A percentile compares a stretch with the other conserved stretches of the same genome.
These are phyloP conservation scores for Latheticus oryzae DNA, from an alignment of 2,888 invertebrate genomes.

Conservation along the genomic window DNA sequence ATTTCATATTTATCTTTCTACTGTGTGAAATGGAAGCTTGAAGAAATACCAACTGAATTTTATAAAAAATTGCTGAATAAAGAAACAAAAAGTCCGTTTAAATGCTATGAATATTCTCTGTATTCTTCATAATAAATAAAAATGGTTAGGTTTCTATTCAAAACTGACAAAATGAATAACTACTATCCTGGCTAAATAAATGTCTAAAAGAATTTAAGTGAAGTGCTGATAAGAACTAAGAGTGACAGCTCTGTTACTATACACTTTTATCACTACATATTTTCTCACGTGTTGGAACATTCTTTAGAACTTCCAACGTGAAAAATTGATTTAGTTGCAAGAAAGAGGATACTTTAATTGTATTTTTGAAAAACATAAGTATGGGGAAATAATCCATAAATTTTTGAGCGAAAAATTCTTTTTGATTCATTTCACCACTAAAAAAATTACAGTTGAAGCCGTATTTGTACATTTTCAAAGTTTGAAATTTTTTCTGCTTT, in stretches of 20 bases:
- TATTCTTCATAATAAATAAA: constrained; percentile 42
- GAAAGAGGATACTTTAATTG: constrained; percentile 8
- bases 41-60: constrained; percentile 23
- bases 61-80: constrained; percentile 26
- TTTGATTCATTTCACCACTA: too few relatives aligned
- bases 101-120: constrained; percentile 33
- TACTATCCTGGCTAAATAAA: constrained; percentile 47
- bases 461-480: not conserved
- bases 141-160: constrained; percentile 34
- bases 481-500: too few relatives aligned
- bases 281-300: constrained; percentile 35
- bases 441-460: not conserved
- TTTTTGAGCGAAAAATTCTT: too few relatives aligned
- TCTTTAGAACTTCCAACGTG: constrained; percentile 20
- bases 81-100: constrained; percentile 34
- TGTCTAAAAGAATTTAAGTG: constrained; percentile 54
- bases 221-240: constrained; percentile 50
- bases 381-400: too few relatives aligned
- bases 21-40: constrained; percentile 13
- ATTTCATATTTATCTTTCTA: constrained; percentile 34
- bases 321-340: constrained; percentile 31
- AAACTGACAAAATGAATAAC: constrained; percentile 51
- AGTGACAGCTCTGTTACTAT: constrained; percentile 44
- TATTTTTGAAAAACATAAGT: too few relatives aligned
- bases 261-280: constrained; percentile 44